Percentiles rank a stretch among this genome's conserved stretches.
Conservation (phyloP, 2,113 vertebrate genomes). For the Stigmatopora argus region DNA sequence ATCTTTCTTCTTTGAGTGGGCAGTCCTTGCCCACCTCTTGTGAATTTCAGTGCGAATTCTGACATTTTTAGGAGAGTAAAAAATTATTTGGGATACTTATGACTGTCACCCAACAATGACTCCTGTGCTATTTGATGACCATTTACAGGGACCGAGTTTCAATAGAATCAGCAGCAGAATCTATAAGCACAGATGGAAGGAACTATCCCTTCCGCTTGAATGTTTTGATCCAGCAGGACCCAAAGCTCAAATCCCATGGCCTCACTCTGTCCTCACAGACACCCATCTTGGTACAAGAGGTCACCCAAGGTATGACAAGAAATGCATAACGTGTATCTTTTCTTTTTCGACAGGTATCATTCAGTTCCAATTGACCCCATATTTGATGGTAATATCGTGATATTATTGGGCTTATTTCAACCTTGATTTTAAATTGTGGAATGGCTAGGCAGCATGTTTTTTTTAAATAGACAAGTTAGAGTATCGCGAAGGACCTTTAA, state of each 20-base stretch:
- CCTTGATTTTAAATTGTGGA: background rate
- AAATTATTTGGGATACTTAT: too few species aligned
- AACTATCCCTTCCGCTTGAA: conserved; percentile 66
- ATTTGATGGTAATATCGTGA: background rate
- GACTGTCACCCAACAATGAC: background rate
- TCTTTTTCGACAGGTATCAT: background rate
- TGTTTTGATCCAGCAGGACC: conserved; percentile 62
- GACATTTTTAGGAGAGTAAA: too few species aligned
- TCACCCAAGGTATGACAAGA: conserved; percentile 56
- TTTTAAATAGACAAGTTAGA: too few species aligned
- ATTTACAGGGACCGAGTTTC: conserved; percentile 59
- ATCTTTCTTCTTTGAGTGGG: too few species aligned
- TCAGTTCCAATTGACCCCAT: background rate
- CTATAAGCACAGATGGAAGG: conserved; percentile 55
- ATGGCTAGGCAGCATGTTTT: background rate
- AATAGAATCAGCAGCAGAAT: conserved; percentile 54
- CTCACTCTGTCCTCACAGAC: conserved; percentile 61
- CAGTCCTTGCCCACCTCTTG: too few species aligned
- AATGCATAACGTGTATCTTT: background rate
- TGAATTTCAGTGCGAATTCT: too few species aligned
- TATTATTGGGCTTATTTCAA: background rate
- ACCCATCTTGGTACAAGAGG: conserved; percentile 67
- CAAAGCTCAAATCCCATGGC: conserved; percentile 60
- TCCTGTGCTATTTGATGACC: background rate
- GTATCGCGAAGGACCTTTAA: too few species aligned